phyloP scores from a whole-genome alignment of 2,113 vertebrate species.

The Chloebia gouldiae region DNA sequence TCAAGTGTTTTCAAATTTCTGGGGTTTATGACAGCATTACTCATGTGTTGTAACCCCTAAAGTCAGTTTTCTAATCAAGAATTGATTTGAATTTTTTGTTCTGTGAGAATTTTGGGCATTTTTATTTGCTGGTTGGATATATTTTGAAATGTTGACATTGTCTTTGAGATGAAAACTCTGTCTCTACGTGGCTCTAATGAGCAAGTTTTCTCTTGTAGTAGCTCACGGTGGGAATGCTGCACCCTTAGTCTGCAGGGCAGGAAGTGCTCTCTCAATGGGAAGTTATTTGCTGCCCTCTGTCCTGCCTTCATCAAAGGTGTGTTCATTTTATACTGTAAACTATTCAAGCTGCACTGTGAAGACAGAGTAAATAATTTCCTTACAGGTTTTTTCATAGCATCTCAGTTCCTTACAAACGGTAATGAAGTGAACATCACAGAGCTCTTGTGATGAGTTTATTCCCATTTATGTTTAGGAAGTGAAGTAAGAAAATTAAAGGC shows the following conservation, averaged over 20 bases:
- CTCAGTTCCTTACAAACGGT: slow-evolving; percentile 4
- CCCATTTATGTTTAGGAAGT: neutral
- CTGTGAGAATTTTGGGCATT: neutral
- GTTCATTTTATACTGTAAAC: neutral
- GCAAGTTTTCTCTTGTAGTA: neutral
- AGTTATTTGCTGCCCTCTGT: neutral
- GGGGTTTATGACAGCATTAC: neutral
- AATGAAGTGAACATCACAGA: slow-evolving; percentile 19
- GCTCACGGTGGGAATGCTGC: neutral
- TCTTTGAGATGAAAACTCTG: neutral
- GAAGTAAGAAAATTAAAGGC: slow-evolving; percentile 22
- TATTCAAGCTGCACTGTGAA: neutral
- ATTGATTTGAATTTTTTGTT: neutral
- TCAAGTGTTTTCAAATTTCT: neutral
- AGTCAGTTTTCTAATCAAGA: neutral
- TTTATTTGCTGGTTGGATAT: neutral
- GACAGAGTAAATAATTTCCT: neutral
- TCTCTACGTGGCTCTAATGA: neutral
- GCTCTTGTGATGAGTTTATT: slow-evolving; percentile 15
- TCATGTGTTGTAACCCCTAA: neutral
- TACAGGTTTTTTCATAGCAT: neutral
- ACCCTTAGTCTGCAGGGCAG: neutral
- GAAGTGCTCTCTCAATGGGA: neutral
- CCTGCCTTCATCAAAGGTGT: neutral
- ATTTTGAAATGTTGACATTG: neutral